These are phyloP conservation scores for Apis florea DNA, from an alignment of 1,140 invertebrate species.

Conservation along the genomic window DNA sequence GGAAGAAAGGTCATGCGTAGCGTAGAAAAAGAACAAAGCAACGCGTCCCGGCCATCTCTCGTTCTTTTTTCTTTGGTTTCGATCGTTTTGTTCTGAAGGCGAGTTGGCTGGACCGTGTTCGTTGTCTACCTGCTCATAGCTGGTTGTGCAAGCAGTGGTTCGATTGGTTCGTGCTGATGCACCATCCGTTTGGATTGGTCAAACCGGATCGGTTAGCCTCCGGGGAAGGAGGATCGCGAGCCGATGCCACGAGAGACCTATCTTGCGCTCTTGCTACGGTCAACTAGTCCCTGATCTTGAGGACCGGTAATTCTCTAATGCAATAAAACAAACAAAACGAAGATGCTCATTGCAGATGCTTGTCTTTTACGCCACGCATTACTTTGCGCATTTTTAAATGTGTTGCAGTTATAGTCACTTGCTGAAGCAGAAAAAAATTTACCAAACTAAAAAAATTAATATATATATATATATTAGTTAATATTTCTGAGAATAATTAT, in stretches of 20 bases:
- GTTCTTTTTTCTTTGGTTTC: neutral
- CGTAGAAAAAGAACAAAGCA: neutral
- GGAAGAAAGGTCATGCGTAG: conserved; percentile 19
- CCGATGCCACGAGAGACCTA: conserved; percentile 23
- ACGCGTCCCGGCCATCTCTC: conserved; percentile 1
- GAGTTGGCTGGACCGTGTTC: neutral
- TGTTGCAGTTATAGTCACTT: neutral
- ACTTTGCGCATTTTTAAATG: conserved; percentile 7
- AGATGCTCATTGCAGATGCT: conserved; percentile 37
- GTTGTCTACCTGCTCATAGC: conserved; percentile 26
- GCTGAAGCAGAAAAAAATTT: no score
- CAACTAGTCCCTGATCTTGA: conserved; percentile 59
- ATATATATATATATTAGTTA: no score
- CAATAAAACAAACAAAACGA: conserved; percentile 54
- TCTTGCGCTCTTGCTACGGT: conserved; percentile 53
- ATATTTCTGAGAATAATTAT: no score
- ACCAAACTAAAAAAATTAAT: no score
- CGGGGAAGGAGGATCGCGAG: conserved; percentile 35
- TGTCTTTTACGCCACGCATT: conserved; percentile 30
- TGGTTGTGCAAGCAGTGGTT: conserved; percentile 19
- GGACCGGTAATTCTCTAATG: conserved; percentile 32
- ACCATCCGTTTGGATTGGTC: conserved; percentile 51
- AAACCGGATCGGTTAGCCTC: conserved; percentile 63
- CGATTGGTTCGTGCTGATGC: conserved; percentile 60
- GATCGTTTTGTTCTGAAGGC: conserved; percentile 32